A percentile compares a stretch with the other conserved stretches of the same genome.
phyloP scores from a whole-genome alignment of 2,888 invertebrate species.

The Lydus trimaculatus region DNA sequence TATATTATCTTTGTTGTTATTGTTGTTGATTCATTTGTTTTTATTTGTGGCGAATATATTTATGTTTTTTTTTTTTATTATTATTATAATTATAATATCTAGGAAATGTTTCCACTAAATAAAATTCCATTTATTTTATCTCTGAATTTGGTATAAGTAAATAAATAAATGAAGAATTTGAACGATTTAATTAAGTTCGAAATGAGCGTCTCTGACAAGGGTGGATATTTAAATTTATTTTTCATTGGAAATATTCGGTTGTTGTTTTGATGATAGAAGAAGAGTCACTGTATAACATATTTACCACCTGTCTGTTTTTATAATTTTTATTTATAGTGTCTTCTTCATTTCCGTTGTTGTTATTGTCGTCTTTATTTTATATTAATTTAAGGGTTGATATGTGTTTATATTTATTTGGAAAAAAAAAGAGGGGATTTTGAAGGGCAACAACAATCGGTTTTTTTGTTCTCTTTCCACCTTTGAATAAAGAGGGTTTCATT shows the following conservation, averaged over 20 bases:
- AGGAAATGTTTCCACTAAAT: neutral
- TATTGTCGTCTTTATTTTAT: neutral
- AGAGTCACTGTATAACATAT: neutral
- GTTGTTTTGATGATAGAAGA: no score
- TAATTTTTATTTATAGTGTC: neutral
- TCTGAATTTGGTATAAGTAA: no score
- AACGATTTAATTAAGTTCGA: no score
- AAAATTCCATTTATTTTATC: no score
- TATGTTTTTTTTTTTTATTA: neutral
- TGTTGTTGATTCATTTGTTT: constrained; percentile 7
- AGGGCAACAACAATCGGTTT: neutral
- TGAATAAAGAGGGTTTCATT: neutral
- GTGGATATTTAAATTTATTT: no score
- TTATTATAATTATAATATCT: neutral
- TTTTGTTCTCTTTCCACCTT: neutral
- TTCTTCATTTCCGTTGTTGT: neutral
- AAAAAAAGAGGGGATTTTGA: neutral
- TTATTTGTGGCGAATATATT: neutral
- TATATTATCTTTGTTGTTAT: constrained; percentile 4
- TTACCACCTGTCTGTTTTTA: neutral
- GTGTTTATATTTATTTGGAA: neutral
- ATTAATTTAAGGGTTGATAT: neutral
- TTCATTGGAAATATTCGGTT: no score
- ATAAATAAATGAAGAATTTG: no score
- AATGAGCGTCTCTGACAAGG: no score